A percentile compares a stretch with the other conserved stretches of the same genome.
phyloP scores from a whole-genome alignment of 1,140 invertebrate species.

The Helicoverpa zea region DNA sequence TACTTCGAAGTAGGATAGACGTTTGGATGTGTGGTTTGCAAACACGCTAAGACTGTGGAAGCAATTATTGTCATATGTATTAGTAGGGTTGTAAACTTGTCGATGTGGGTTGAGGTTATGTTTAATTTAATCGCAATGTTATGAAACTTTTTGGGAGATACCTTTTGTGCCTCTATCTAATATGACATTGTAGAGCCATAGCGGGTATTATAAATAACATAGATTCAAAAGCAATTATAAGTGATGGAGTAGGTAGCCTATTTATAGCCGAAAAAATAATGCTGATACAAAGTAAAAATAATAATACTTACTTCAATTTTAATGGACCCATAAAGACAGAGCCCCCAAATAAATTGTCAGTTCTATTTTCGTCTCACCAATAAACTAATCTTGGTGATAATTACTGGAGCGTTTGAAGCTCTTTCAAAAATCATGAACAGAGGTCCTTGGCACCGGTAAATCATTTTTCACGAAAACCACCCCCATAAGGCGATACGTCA shows the following conservation, averaged over 20 bases:
- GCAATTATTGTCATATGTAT: not conserved
- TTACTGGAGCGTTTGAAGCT: conserved; percentile 54
- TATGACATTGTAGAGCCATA: too few relatives aligned
- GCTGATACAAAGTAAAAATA: not conserved
- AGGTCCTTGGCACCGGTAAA: conserved; percentile 60
- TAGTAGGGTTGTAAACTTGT: not conserved
- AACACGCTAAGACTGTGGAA: conserved; percentile 28
- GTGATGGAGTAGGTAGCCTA: too few relatives aligned
- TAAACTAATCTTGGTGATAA: conserved; percentile 31
- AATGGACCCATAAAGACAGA: not conserved
- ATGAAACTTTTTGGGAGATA: too few relatives aligned
- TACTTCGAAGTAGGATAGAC: conserved; percentile 18
- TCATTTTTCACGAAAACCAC: conserved; percentile 71
- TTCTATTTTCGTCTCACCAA: not conserved
- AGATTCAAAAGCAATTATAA: too few relatives aligned
- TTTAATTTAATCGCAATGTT: too few relatives aligned
- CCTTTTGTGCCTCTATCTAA: too few relatives aligned
- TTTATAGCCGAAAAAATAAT: too few relatives aligned
- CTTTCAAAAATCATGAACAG: conserved; percentile 61
- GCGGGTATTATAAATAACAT: too few relatives aligned
- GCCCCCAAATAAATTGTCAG: not conserved
- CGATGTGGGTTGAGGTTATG: too few relatives aligned
- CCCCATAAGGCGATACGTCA: conserved; percentile 77
- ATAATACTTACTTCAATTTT: too few relatives aligned
- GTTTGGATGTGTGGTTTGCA: conserved; percentile 37